Base-by-base conservation (phyloP, 2,113 vertebrate genomes). In the Oreochromis niloticus region DNA sequence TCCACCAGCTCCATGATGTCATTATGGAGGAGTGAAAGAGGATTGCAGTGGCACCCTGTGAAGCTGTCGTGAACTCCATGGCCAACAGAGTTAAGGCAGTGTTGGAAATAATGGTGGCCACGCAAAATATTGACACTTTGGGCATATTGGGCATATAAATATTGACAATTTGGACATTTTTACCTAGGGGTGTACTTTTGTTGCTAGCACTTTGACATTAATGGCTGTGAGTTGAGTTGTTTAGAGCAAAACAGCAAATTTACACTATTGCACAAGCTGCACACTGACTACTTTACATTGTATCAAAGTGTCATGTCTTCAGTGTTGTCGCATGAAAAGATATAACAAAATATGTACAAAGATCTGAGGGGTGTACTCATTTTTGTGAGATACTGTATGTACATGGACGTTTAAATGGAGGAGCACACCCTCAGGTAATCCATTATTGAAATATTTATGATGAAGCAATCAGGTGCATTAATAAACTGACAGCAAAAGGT, bases 121-220 rank as follows among this genome's bases (percentile, higher is more conserved):
- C 30, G 6, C 30, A 32, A 32, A 32, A 32, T 32, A 32, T 32
- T 5, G 30, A 5, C 30, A 32, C 30, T 32, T 32, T 32, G 30
- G 30, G 30, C 30, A 30, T 27, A 27, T 27, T 27, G 27, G 27
- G 27, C 27, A 27, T 27, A 27, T 27, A 27, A 27, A 27, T 27
- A 27, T 27, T 27, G 27, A 27, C 30, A 32, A 5, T 32, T 32
- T 32, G 30, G 30, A 32, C 30, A 32, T 61, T 0, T 0, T 1
- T 30, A 34, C 57, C 6, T 1, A 54, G 19, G 19, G 5, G 9
- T 61, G 57, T 6, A 11, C 59, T 63, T 32, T 32, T 32, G 4
- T 32, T 32, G 30, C 30, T 4, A 32, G 30, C 30, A 32, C 4
- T 32, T 32, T 32, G 30, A 32, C 59, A 63, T 19, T 63, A 19